Evolutionary conservation across 92 coral and sea anemone species (phyloP).

Genomic region (Virgularia gustaviana): DNA sequence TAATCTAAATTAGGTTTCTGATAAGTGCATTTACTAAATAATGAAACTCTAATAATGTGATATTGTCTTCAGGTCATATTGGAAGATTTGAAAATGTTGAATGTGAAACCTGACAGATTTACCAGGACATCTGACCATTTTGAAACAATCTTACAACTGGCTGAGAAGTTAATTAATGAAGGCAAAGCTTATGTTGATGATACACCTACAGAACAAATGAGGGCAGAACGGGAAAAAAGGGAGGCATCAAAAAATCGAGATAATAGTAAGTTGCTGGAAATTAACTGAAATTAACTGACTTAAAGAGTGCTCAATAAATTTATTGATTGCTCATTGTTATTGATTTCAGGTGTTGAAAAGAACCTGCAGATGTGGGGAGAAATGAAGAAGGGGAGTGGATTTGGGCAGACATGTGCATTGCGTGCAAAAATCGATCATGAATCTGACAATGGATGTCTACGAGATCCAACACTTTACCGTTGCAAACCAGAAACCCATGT

Average conservation of each 20-base stretch:
- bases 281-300: not conserved
- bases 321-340: too few relatives aligned
- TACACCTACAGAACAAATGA: constrained; percentile 91
- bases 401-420: constrained; percentile 72
- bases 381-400: constrained; percentile 82
- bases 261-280: constrained; percentile 66
- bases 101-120: constrained; percentile 72
- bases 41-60: too few relatives aligned
- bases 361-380: constrained; percentile 90
- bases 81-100: constrained; percentile 80
- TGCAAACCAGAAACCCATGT: constrained; percentile 93
- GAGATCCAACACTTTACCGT: constrained; percentile 93
- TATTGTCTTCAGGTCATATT: constrained; percentile 64
- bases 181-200: constrained; percentile 86
- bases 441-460: constrained; percentile 83
- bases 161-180: constrained; percentile 77
- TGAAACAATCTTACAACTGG: constrained; percentile 66
- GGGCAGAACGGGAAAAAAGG: constrained; percentile 83
- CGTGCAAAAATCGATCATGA: constrained; percentile 88
- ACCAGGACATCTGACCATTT: constrained; percentile 95
- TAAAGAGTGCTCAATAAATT: not conserved
- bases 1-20: not conserved
- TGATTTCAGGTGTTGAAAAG: constrained; percentile 70
- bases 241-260: constrained; percentile 74
- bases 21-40: not conserved